Base-by-base conservation (phyloP, 2,797 vertebrate genomes). In the Hydrophis major region DNA sequence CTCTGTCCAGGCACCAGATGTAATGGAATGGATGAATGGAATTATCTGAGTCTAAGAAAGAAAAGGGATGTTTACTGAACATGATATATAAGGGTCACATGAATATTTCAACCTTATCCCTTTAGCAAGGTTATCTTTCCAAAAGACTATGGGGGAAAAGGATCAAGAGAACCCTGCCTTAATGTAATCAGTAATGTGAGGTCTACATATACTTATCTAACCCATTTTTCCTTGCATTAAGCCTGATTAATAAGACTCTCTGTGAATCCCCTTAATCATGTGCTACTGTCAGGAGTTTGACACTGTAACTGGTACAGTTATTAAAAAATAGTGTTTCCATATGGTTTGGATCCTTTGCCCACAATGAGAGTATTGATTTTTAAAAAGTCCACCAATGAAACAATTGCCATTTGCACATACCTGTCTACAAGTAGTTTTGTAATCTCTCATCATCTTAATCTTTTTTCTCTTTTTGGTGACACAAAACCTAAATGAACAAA, bases 401-500 rank as follows among this genome's bases (percentile, higher is more conserved):
- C 0, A 0, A 91, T 59, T 7, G 57, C 32, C 37, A 61, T 12
- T 1, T 86, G 83, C 86, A 66, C 90, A 95, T 93, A 97, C 95
- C 94, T 4, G 89, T 4, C 3, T 95, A 20, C 91, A 55, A 66
- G 55, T 32, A 37, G 47, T 57, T 20, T 87, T 55, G 12, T 63
- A 59, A 56, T 28, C 28, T 60, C 94, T 94, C 25, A 93, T 1
- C 25, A 56, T 92, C 87, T 57, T 92, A 56, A 32, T 94, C 20
- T 42, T 94, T 86, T 83, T 94, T 74, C 94, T 94, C 91, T 94
- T 95, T 94, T 95, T 97, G 78, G 20, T 83, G 93, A 95, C 1
- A 90, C 69, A 96, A 0, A 91, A 92, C 37, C 66, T 74, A 56
- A 47, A 91, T 4, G 66, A 3, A 78, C 74, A 83, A 83, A 25